Evolutionary conservation across 1,140 invertebrate genomes (phyloP), one percentile per base, ranked within the genome.

Genomic region (Grapholita molesta): DNA sequence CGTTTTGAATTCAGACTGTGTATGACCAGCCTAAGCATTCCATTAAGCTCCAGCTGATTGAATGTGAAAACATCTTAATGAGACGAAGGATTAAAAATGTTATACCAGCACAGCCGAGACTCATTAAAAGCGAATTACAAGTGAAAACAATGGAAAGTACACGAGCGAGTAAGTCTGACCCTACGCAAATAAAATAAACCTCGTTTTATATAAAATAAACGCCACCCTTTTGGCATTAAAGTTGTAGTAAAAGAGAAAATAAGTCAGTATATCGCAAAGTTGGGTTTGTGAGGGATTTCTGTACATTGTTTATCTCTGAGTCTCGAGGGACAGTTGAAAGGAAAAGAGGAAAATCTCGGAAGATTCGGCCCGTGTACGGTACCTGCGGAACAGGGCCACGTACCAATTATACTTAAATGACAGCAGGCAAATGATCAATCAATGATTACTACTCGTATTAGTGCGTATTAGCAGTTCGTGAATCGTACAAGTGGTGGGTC

Each of bases 291-390:
- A 74, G 70, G 79, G 79, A 84, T 86, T 80, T 79, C 64, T 55
- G 73, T 83, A 75, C 75, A 72, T 78, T 78, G 80, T 83, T 84
- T 84, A 81, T 84, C 80, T 79, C 67, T 48, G 9, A 70, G 64
- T 76, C 82, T 71, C 81, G 69, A 74, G 76, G 77, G 82, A 84
- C 82, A 77, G 73, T 75, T 78, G 75, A 70, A 77, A 72, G 73
- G 25, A 71, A 79, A 75, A 71, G 74, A 74, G 70, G 72, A 68
- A 72, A 78, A 78, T 76, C 53, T 77, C 67, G 35, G 57, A 66
- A 69, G 48, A 68, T 74, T 71, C 64, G 65, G 42, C 24, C 42
- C 61, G 53, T 68, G 72, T 28, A 28, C 24, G 24, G 25, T 61
- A 61, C 55, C 55, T 61, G 55, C 30, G 53, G 53, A 61, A 30